Base-by-base conservation (phyloP, 2,888 invertebrate genomes). In the Meandrusa payeni region DNA sequence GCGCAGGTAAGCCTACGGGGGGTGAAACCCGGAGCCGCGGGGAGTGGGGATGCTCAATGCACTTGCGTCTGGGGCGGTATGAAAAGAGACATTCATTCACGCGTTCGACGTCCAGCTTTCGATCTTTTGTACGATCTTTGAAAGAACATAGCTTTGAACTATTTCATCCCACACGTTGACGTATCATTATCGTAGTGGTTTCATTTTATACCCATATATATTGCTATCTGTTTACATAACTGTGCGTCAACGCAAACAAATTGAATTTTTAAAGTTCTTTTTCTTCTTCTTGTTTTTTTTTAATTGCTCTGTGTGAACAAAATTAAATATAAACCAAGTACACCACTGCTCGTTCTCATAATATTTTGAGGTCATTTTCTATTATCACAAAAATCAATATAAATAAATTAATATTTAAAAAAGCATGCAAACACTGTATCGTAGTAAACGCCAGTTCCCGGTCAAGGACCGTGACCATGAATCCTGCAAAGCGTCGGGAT, bases 1-100 rank as follows among this genome's bases (percentile, higher is more conserved):
- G 65, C 66, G 76, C 81, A 81, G 83, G 81, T 81, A 81, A 79
- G 71, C 79, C 79, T 81, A 59, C 69, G 57, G 55, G 57, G 49
- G 40, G 47, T 17, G 34, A 19, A 39, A 36, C 53, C 55, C 52
- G 52, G 51, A 37, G 49, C 42, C 38, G 46, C 19, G 54, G 41
- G 46, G 42, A 48, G 38, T 40, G 48, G 52, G 52, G 51, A 49
- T 59, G 52, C 62, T 64, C 62, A 67, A 69, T 73, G 76, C 78
- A 78, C 77, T 77, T 77, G 75, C 67, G 63, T 54, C 59, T 49
- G 43, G 43, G 51, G 36, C 54, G 57, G 59, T 57, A 64, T 61
- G 57, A 60, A 60, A 61, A 59, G 48, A 55, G 43, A 48, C 50
- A 52, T 55, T 54, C 55, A 52, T 53, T 58, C 54, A 51, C 53